A percentile compares a stretch with the other conserved stretches of the same genome.
Conservation (phyloP, 2,113 vertebrate genomes). For the Oreochromis aureus region DNA sequence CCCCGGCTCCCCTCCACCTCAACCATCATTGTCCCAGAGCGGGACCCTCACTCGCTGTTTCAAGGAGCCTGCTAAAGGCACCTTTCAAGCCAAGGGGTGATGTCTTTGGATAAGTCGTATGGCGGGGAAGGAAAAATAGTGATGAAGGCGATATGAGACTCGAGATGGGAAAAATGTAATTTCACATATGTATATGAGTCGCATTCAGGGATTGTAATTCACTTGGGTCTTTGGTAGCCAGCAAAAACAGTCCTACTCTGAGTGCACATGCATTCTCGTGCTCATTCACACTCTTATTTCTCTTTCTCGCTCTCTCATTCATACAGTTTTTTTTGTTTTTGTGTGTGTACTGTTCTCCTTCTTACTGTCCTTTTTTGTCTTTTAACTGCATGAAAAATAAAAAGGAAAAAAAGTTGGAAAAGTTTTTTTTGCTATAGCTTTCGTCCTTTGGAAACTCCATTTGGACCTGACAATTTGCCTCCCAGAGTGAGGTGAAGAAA, state of each 20-base stretch:
- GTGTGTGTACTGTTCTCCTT: neutral
- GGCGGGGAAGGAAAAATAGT: neutral
- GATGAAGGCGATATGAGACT: conserved; percentile 20
- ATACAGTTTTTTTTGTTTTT: neutral
- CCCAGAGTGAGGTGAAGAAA: neutral
- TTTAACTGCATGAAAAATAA: neutral
- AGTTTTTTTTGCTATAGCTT: conserved; percentile 1
- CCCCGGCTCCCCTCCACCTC: conserved; percentile 84
- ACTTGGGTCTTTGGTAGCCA: conserved; percentile 6
- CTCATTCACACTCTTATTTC: neutral
- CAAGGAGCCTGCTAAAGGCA: conserved; percentile 88
- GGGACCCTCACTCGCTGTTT: conserved; percentile 85
- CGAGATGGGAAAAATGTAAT: conserved; percentile 39
- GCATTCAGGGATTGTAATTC: conserved; percentile 29
- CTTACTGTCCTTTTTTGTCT: neutral
- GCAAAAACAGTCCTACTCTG: neutral
- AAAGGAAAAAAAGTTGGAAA: neutral
- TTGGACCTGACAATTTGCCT: conserved; percentile 47
- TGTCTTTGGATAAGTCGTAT: conserved; percentile 55
- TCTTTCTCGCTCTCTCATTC: neutral
- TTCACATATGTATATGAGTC: conserved; percentile 53
- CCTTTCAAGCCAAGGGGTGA: conserved; percentile 65
- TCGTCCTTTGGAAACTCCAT: conserved; percentile 36
- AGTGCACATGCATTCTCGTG: neutral
- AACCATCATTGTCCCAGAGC: conserved; percentile 85